Base-by-base conservation (phyloP, 2,888 invertebrate species). In the Dusona sp. region DNA sequence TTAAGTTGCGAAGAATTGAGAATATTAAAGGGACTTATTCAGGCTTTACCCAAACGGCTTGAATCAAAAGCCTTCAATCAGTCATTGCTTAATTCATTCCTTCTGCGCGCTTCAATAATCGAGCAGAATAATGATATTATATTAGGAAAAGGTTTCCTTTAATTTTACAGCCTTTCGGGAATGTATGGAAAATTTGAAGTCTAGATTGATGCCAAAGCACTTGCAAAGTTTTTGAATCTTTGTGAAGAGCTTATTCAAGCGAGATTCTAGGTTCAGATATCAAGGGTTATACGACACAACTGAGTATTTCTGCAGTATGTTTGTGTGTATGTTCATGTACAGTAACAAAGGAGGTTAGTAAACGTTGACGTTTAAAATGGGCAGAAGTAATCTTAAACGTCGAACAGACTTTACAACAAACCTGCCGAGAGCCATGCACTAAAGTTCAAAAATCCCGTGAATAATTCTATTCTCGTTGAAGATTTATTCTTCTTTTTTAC, bases 381-480 rank as follows among this genome's bases (percentile, higher is more conserved):
- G n/a, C 65, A 73, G 73, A 73, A 84, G 85, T 88, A 88, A 86
- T 86, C 85, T 82, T 88, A 83, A 88, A 84, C 81, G 88, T 81
- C 87, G 84, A 89, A 88, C 83, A 81, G 73, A 45, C 85, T 88
- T 83, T 87, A 87, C 88, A 87, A 88, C 84, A 81, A 89, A 82
- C 84, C 75, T 80, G 61, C 65, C 67, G 67, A 84, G 67, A 82
- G 83, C 78, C 68, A 72, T 83, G 89, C 88, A 89, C 86, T 84
- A 65, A 77, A 82, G 84, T 80, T 78, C 51, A 61, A 78, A 79
- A 90, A 88, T 88, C 89, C 74, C 75, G 77, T 87, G 88, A 89
- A 89, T 89, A 89, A 91, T 89, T 84, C 85, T 83, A 88, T 88
- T 90, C 88, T 90, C 87, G 88, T 88, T 84, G 85, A 79, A 79